Evolutionary conservation across 2,888 invertebrate species (phyloP), one percentile per base, ranked within the genome.

Genomic region (Hirtodrosophila duncani): DNA sequence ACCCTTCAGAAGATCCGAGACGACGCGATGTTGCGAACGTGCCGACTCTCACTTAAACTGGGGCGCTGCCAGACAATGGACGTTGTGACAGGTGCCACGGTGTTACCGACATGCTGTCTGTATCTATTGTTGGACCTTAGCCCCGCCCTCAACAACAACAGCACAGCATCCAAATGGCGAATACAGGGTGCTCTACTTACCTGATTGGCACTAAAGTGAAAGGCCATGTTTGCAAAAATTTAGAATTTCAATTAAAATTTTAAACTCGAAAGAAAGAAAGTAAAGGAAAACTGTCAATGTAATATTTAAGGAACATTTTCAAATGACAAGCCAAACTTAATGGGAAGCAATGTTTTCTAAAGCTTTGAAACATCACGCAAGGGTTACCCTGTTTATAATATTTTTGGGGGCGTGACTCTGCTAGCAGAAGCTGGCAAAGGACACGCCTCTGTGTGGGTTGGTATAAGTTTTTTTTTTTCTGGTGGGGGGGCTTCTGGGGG

Each of bases 191-290:
- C 16, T 14, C 20, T 14, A 16, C 71, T 72, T 33, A 87, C 87
- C 87, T 87, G 87, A 68, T 84, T 83, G 37, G 87, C 87, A 58
- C 83, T 84, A 48, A 85, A 87, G 65, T 84, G 70, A 52, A 77
- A 82, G 16, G 87, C 81, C 86, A 87, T 87, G 55, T 41, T 41
- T 17, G 4, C n/a, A 9, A 3, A 24, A 43, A 49, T 55, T 51
- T 57, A 8, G 9, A 4, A 29, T 24, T 10, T 39, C 6, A 18
- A 21, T 24, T 18, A 31, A 26, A 11, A 13, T 7, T 6, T n/a
- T n/a, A 11, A 23, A 23, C 6, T 9, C 5, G 14, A 4, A 6
- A 10, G 16, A 29, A 21, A 30, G 14, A 23, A 27, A 46, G 21
- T 13, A 6, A 14, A 17, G 10, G 24, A 24, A 37, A 39, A n/a